Conservation (phyloP, 1,140 invertebrate genomes). For the Micrasema minimum region DNA sequence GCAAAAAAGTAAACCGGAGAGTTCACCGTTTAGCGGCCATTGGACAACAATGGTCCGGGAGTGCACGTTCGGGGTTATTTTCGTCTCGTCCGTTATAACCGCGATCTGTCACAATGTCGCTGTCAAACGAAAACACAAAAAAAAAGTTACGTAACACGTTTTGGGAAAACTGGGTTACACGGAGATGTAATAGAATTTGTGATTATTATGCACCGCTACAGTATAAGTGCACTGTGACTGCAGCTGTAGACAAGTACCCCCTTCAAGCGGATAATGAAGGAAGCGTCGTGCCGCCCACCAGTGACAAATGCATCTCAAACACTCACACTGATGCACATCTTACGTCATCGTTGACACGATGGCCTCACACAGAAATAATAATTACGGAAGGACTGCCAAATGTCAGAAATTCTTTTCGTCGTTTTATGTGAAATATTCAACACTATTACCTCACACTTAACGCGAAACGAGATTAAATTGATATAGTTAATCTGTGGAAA, state of each 20-base stretch:
- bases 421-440: too few relatives aligned
- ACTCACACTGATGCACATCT: slow-evolving; percentile 11
- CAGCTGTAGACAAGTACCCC: slow-evolving; percentile 1
- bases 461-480: too few relatives aligned
- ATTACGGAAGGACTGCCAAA: too few relatives aligned
- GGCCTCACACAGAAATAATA: neutral
- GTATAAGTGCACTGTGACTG: neutral
- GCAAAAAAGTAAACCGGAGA: slow-evolving; percentile 7
- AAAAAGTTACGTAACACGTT: slow-evolving; percentile 31
- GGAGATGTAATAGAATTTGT: neutral
- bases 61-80: slow-evolving; percentile 4
- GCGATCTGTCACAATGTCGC: slow-evolving; percentile 23
- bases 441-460: too few relatives aligned
- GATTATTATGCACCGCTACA: neutral
- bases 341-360: slow-evolving; percentile 14
- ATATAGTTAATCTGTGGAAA: neutral
- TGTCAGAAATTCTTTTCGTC: too few relatives aligned
- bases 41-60: slow-evolving; percentile 1
- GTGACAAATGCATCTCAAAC: slow-evolving; percentile 12
- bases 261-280: slow-evolving; percentile 26
- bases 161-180: slow-evolving; percentile 15
- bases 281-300: slow-evolving; percentile 16
- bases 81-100: slow-evolving; percentile 17
- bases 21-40: neutral
- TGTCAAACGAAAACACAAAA: slow-evolving; percentile 19